These are phyloP conservation scores for Carettochelys insculpta DNA, from an alignment of 2,113 vertebrate species.

Conservation along the genomic window DNA sequence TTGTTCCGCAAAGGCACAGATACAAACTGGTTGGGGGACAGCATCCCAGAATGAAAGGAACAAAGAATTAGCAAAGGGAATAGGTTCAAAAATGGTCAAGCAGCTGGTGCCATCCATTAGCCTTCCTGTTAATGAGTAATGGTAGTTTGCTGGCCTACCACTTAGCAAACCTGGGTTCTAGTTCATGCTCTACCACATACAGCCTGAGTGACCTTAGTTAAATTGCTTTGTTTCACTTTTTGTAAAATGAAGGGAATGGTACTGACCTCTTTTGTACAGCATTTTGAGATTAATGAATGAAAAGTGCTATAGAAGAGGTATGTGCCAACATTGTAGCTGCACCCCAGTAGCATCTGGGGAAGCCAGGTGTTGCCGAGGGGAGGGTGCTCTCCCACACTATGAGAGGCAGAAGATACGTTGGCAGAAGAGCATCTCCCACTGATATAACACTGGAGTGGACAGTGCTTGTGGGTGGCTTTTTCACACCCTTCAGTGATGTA, in stretches of 20 bases:
- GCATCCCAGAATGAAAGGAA: background rate
- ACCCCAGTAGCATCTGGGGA: too few species aligned
- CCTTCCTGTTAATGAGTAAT: background rate
- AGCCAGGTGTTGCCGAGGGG: too few species aligned
- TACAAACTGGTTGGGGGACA: background rate
- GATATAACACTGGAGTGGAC: too few species aligned
- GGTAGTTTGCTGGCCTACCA: background rate
- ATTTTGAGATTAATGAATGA: too few species aligned
- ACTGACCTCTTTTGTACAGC: background rate
- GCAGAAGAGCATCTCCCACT: too few species aligned
- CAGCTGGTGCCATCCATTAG: background rate
- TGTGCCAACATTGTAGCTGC: too few species aligned
- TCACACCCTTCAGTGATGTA: too few species aligned
- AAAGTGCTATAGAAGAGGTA: too few species aligned
- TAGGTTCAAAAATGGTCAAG: background rate
- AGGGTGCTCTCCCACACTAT: too few species aligned
- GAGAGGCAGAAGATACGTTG: too few species aligned
- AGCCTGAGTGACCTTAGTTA: background rate
- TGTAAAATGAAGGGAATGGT: background rate
- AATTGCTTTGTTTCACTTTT: background rate
- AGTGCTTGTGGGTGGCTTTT: too few species aligned
- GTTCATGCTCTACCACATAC: background rate
- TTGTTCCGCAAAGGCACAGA: background rate
- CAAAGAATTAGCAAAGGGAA: background rate
- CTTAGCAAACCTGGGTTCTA: background rate